A percentile compares a stretch with the other conserved stretches of the same genome.
phyloP scores from a whole-genome alignment of 2,888 invertebrate genomes.

The Andrena marginata region DNA sequence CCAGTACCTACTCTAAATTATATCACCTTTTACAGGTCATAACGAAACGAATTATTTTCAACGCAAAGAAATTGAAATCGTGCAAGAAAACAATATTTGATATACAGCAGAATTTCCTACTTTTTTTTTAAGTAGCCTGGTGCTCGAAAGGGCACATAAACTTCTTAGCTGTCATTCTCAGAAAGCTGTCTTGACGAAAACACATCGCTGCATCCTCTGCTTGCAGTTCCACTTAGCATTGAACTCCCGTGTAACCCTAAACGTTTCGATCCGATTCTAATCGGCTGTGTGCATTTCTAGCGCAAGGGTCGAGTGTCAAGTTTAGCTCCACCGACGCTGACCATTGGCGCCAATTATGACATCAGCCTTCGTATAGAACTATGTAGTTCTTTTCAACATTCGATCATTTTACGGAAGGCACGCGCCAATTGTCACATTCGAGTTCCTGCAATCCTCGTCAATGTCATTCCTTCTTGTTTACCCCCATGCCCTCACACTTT shows the following conservation, averaged over 20 bases:
- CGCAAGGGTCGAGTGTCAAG: conserved; percentile 68
- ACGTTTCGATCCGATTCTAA: conserved; percentile 67
- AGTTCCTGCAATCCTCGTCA: conserved; percentile 14
- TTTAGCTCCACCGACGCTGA: conserved; percentile 45
- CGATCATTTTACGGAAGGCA: conserved; percentile 25
- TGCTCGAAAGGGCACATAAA: no score
- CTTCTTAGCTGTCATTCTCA: background rate
- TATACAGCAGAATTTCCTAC: no score
- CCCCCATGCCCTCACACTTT: background rate
- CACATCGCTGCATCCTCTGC: background rate
- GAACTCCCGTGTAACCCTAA: conserved; percentile 59
- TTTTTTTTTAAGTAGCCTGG: no score
- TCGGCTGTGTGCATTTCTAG: conserved; percentile 60
- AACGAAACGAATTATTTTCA: no score
- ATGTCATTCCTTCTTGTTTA: conserved; percentile 1
- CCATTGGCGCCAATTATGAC: conserved; percentile 52
- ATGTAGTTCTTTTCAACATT: conserved; percentile 26
- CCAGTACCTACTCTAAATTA: no score
- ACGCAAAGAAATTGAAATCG: no score
- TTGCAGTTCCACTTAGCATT: conserved; percentile 49
- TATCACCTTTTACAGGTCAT: no score
- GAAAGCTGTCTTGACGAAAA: conserved; percentile 5
- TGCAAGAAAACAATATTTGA: no score
- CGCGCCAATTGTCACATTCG: background rate
- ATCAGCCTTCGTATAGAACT: conserved; percentile 12